Base-by-base conservation (phyloP, 2,888 invertebrate species). In the Pogonocherus hispidulus region DNA sequence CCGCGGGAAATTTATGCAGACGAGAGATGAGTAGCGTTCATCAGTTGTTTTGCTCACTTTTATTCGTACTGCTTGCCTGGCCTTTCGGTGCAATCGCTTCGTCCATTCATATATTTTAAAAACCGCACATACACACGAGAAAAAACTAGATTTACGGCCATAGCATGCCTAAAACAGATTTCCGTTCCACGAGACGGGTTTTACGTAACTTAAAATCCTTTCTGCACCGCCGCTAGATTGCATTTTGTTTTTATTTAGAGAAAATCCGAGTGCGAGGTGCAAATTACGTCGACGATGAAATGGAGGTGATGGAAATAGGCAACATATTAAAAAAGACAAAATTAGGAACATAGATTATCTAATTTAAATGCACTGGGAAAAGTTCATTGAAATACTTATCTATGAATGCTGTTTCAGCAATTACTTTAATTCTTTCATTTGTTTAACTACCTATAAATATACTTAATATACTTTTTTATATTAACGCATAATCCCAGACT, bases 141-240 rank as follows among this genome's bases (percentile, higher is more conserved):
- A 78, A 78, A 80, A 79, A 79, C 75, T 76, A 78, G 79, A 81
- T 81, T 81, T 81, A 81, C 80, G 78, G 77, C 78, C 73, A 68
- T 73, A 76, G 74, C 76, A 76, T 80, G 81, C 81, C 81, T 78
- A 75, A 79, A 80, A 77, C 81, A 81, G 80, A 80, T 80, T 79
- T 78, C 76, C 77, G 76, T 73, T 78, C 78, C 78, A 76, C 76
- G 77, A 76, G 77, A 75, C 75, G 70, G 70, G 71, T 73, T 72
- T 73, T 73, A 27, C 73, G 70, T 51, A 51, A 52, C 65, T 67
- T 63, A 54, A 63, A 67, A 65, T 62, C 69, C 59, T 63, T 67
- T 54, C 51, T 22, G 18, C 41, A 18, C 16, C 51, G 52, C 44
- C 20, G 27, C 32, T 27, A 32, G 32, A 52, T 32, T 49, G 14